Conservation (phyloP, 2,888 invertebrate species). For the Drosophila peninsularis region DNA sequence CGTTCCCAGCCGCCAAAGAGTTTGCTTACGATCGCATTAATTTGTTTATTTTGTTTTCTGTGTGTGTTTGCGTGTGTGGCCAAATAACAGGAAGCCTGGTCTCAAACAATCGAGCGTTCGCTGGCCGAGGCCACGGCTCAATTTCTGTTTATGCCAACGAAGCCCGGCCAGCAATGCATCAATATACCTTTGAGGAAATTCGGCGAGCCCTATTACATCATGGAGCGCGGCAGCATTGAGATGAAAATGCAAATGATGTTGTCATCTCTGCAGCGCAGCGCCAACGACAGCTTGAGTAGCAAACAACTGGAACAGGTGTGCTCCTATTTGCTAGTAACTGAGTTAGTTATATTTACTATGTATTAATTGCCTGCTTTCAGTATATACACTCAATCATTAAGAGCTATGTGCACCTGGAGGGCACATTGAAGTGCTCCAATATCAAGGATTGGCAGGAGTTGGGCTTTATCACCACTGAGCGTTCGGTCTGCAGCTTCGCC, state of each 20-base stretch:
- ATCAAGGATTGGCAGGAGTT: conserved; percentile 87
- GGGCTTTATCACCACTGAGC: conserved; percentile 86
- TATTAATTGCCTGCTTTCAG: conserved; percentile 82
- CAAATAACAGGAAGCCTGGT: conserved; percentile 88
- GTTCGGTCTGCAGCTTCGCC: conserved; percentile 86
- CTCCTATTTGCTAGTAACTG: background rate
- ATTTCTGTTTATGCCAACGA: conserved; percentile 87
- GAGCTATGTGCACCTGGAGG: conserved; percentile 90
- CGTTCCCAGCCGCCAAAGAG: conserved; percentile 2
- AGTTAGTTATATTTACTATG: background rate
- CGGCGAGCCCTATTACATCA: conserved; percentile 89
- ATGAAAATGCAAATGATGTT: conserved; percentile 85
- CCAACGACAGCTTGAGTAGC: conserved; percentile 62
- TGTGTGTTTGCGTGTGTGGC: conserved; percentile 4
- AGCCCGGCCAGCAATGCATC: conserved; percentile 74
- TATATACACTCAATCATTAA: conserved; percentile 91
- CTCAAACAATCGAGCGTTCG: conserved; percentile 88
- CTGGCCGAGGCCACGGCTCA: conserved; percentile 89
- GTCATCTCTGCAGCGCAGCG: conserved; percentile 59
- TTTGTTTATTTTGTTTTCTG: conserved; percentile 19
- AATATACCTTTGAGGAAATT: conserved; percentile 87
- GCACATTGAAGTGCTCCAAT: conserved; percentile 85
- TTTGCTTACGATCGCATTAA: conserved; percentile 28
- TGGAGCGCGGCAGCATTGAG: conserved; percentile 89
- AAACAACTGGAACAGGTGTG: conserved; percentile 79